Base-by-base conservation (phyloP, 2,888 invertebrate species). In the Chrysomela aeneicollis region DNA sequence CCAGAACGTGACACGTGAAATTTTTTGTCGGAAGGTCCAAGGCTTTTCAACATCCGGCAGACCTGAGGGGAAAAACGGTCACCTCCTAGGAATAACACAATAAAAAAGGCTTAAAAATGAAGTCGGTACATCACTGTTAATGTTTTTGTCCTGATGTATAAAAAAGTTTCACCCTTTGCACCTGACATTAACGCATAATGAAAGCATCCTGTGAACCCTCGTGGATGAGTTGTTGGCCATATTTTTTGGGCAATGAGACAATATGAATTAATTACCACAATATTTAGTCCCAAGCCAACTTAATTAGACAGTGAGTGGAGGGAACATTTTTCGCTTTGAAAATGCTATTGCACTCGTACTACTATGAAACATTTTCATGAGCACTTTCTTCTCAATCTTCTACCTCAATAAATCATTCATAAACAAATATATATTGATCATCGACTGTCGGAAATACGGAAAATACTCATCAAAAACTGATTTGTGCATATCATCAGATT, bases 91-190 rank as follows among this genome's bases (percentile, higher is more conserved):
- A 63, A 66, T 62, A 66, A 60, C 65, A 64, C 66, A 66, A 69
- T 66, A 59, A 69, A 66, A 64, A 59, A 26, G 64, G 64, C 64
- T 60, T 62, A 61, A 69, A 66, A 66, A 69, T 69, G 58, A 69
- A 67, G 60, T 63, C 22, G 19, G 60, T 59, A 64, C 67, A 64
- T 64, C 69, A 65, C 66, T 58, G 60, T 32, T 62, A 54, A 63
- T 66, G 66, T 68, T 71, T 42, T 71, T 64, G 65, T 73, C 6
- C 26, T 26, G 3, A 69, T 71, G 73, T 71, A 70, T 70, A 59
- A 64, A 71, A 73, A 74, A 74, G 59, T 72, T 73, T 61, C 66
- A 66, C 66, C 70, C 68, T 71, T 72, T 72, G 67, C 74, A 74
- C 73, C 72, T 73, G 74, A 67, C 70, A 67, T 67, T 26, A 67